These are phyloP conservation scores for Conus betulinus DNA, from an alignment of 1,140 invertebrate species.

Conservation along the genomic window DNA sequence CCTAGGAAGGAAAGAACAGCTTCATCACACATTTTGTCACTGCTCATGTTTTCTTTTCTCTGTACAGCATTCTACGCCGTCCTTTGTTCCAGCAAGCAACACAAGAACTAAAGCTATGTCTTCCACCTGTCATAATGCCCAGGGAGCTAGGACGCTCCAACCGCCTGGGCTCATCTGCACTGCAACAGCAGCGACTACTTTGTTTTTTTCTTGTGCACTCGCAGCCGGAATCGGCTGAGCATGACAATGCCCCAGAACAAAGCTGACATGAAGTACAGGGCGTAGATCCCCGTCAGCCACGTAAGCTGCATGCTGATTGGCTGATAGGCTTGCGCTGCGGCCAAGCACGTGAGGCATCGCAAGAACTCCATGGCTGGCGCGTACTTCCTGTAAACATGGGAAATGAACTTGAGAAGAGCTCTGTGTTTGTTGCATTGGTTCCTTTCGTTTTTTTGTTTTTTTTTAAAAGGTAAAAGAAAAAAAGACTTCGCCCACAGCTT, in stretches of 20 bases:
- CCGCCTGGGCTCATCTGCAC: too few relatives aligned
- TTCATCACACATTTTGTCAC: too few relatives aligned
- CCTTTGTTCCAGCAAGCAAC: too few relatives aligned
- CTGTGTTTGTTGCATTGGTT: neutral
- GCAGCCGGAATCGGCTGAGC: constrained; percentile 10
- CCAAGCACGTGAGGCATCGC: constrained; percentile 39
- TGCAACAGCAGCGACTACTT: too few relatives aligned
- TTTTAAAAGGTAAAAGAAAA: neutral
- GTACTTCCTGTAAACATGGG: constrained; percentile 30
- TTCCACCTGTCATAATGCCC: too few relatives aligned
- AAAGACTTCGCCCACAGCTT: too few relatives aligned
- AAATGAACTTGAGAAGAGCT: neutral
- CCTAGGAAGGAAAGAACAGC: too few relatives aligned
- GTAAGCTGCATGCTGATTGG: constrained; percentile 32
- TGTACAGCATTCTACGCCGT: too few relatives aligned
- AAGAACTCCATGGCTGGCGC: constrained; percentile 37
- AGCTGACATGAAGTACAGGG: constrained; percentile 16
- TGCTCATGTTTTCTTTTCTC: too few relatives aligned
- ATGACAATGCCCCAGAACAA: constrained; percentile 21
- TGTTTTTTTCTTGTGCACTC: constrained; percentile 9
- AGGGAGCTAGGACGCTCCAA: too few relatives aligned
- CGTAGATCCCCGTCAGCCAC: neutral
- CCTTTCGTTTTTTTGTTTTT: too few relatives aligned
- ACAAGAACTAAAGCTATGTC: too few relatives aligned
- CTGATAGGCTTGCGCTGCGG: neutral